phyloP scores from a whole-genome alignment of 2,113 vertebrate species.

The Cololabis saira region DNA sequence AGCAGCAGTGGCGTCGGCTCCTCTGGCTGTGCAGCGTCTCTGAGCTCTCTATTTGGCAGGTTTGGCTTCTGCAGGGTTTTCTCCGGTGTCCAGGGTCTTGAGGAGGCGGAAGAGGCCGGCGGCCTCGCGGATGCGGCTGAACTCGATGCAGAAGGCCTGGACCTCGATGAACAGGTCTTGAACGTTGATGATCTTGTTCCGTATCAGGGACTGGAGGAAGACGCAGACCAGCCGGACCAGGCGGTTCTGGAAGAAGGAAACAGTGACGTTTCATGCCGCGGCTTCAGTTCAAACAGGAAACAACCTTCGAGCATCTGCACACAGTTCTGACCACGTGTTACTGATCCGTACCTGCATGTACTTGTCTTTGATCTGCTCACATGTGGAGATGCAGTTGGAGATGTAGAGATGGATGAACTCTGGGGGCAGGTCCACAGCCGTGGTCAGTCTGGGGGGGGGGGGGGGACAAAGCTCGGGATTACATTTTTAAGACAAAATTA shows the following conservation, averaged over 20 bases:
- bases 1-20: not conserved
- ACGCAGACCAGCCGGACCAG: conserved; percentile 98
- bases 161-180: conserved; percentile 99
- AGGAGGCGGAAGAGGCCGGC: conserved; percentile 95
- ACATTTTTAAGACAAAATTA: not conserved
- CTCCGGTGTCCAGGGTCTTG: conserved; percentile 96
- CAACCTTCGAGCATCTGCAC: not conserved
- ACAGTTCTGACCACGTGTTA: too few species aligned
- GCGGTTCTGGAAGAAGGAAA: conserved; percentile 86
- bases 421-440: conserved; percentile 96
- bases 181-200: conserved; percentile 99
- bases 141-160: conserved; percentile 98
- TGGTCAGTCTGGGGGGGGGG: conserved; percentile 86
- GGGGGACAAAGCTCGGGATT: not conserved
- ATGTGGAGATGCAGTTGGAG: conserved; percentile 99
- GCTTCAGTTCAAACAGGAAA: too few species aligned
- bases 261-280: too few species aligned
- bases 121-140: conserved; percentile 97
- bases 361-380: conserved; percentile 99
- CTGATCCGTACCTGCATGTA: conserved; percentile 95
- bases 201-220: conserved; percentile 97
- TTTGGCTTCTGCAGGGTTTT: conserved; percentile 89
- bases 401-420: conserved; percentile 99
- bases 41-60: conserved; percentile 80
- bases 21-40: not conserved